Percentiles rank a stretch among this genome's conserved stretches.
These are phyloP conservation scores for Drosophila ananassae DNA, from an alignment of 1,140 invertebrate species.

Conservation along the genomic window DNA sequence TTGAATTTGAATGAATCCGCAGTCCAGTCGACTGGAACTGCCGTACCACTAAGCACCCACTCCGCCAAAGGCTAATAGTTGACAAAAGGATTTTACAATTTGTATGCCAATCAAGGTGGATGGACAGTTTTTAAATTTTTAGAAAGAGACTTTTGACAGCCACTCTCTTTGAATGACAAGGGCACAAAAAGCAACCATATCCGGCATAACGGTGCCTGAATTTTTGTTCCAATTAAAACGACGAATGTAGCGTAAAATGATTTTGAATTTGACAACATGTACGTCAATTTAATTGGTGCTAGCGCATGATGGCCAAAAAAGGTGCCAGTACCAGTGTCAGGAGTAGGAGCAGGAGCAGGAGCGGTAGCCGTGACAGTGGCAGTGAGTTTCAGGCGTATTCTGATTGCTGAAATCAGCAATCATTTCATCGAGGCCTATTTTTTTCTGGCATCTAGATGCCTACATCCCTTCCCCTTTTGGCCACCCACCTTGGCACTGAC, in stretches of 20 bases:
- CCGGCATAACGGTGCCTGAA: slow-evolving; percentile 20
- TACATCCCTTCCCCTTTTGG: not conserved
- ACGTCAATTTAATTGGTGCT: slow-evolving; percentile 78
- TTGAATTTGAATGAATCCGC: slow-evolving; percentile 51
- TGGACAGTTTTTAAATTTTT: not conserved
- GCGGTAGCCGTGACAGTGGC: slow-evolving; percentile 21
- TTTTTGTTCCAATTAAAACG: slow-evolving; percentile 75
- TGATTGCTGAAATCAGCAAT: slow-evolving; percentile 69
- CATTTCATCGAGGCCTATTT: slow-evolving; percentile 75
- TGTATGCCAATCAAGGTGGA: slow-evolving; percentile 8
- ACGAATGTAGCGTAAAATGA: slow-evolving; percentile 73
- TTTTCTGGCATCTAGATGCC: slow-evolving; percentile 23
- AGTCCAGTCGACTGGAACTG: slow-evolving; percentile 37
- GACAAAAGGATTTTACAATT: slow-evolving; percentile 1
- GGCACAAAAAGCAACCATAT: slow-evolving; percentile 7
- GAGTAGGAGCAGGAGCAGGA: slow-evolving; percentile 7
- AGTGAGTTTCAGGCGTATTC: slow-evolving; percentile 19
- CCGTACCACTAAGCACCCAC: slow-evolving; percentile 18
- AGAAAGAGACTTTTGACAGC: not conserved
- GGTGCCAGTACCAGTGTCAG: slow-evolving; percentile 8
- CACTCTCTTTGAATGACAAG: slow-evolving; percentile 20
- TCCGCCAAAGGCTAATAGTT: not conserved
- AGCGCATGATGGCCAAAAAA: slow-evolving; percentile 48
- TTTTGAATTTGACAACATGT: slow-evolving; percentile 73
- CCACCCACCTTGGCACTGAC: slow-evolving; percentile 37